Evolutionary conservation across 1,140 invertebrate genomes (phyloP), one percentile per base, ranked within the genome.

Genomic region (Bombus consobrinus): DNA sequence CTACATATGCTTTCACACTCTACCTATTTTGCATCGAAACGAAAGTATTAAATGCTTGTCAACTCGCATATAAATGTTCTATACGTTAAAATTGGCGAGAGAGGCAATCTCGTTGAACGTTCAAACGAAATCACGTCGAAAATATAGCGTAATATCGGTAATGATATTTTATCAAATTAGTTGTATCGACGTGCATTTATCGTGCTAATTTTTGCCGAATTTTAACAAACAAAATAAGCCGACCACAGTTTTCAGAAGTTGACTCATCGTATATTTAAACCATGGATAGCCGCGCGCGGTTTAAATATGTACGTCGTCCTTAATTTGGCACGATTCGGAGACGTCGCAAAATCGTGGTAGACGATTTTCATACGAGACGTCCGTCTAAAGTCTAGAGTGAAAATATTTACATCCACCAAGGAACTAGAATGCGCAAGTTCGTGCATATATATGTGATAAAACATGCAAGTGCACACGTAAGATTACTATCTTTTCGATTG

Each of bases 1-100:
- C 77, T 88, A 88, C 79, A 66, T 71, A 89, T 83, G 84, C 87
- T 89, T 89, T 89, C 84, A 86, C 87, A 53, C 79, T 69, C 64
- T 73, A 47, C 77, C 76, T 88, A 76, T 85, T 89, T 89, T 78
- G 47, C 77, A 85, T 66, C 28, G 72, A 81, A 75, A 85, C 72
- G 81, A 88, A 88, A 71, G 71, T 76, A 43, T 18, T 25, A 32
- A 53, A 25, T 72, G 66, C 41, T 83, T 83, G 80, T 87, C 81
- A 80, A 62, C 53, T 62, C 13, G 59, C 13, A 18, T 53, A 9
- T 32, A 53, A 28, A 69, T 9, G 12, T 9, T 34, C 13, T 18
- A 1, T 4, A 3, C 9, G 2, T 12, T 57, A n/a, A 2, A 15
- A 28, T 75, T 25, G 18, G 1, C 1, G 22, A 1, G 18, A 32